Evolutionary conservation across 2,113 vertebrate genomes (phyloP), one percentile per base, ranked within the genome.

Genomic region (Salvelinus sp.): DNA sequence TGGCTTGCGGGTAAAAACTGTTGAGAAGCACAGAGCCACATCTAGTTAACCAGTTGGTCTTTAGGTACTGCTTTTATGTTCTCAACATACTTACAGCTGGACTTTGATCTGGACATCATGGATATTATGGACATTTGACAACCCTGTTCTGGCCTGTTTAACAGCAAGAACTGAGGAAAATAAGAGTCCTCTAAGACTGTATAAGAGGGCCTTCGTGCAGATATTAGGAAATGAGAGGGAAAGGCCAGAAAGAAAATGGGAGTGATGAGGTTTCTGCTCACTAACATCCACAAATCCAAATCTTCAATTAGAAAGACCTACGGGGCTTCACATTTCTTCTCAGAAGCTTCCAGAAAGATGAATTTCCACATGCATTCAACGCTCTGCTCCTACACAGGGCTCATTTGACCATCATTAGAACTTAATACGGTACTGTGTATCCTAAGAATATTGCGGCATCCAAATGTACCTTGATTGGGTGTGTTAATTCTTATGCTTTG

Each of bases 331-430:
- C 23, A 65, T 65, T 65, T 14, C 10, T 28, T 27, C 63, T 28
- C 63, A 13, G 63, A 65, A 0, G 14, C 48, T 3, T 50, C 33
- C 33, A 38, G 7, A 50, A 4, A 28, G 25, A 65, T 65, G 63
- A 65, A 27, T 28, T 65, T 50, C 48, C 48, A 50, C 12, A 50
- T 50, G 48, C 14, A 50, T 50, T 50, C 48, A 22, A 44, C 9
- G 2, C 25, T 69, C 73, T 63, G 33, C 72, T 60, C 66, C 60
- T 69, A 76, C 74, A 82, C 25, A 20, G 33, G 60, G 63, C 47
- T 84, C 86, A 79, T 88, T 84, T 73, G 77, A 87, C 82, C 85
- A 88, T 84, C 80, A 81, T 88, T 90, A 86, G 79, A 86, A 77
- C 70, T 76, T 84, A 84, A 87, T 82, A 63, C 70, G 50, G 28